Evolutionary conservation across 2,113 vertebrate species (phyloP).

Genomic region (Cromileptes altivelis): DNA sequence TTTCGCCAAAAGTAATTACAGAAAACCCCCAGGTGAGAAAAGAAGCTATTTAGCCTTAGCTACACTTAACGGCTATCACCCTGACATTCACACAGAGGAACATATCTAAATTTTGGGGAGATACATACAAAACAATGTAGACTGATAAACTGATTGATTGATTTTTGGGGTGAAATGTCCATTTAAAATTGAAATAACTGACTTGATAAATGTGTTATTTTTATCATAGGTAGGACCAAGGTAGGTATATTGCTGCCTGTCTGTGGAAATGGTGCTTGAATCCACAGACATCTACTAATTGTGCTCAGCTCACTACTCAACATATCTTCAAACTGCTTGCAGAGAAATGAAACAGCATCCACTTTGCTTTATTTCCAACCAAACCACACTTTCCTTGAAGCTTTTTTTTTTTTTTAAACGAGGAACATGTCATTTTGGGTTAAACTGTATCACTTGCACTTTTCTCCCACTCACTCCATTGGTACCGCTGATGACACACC

Average conservation of each 20-base stretch:
- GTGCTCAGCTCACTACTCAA: not conserved
- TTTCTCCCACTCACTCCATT: conserved; percentile 1
- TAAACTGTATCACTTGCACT: conserved; percentile 22
- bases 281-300: not conserved
- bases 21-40: no score
- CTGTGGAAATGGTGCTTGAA: not conserved
- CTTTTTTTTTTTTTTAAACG: not conserved
- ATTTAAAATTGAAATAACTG: not conserved
- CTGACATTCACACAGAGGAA: no score
- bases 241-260: not conserved
- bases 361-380: not conserved
- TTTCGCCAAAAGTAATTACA: no score
- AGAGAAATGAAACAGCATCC: not conserved
- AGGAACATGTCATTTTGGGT: not conserved
- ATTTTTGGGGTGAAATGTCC: no score
- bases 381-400: not conserved
- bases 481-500: not conserved
- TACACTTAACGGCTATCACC: no score
- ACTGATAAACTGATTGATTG: no score
- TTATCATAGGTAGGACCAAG: not conserved
- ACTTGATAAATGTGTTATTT: not conserved
- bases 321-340: not conserved
- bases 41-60: no score
- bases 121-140: no score
- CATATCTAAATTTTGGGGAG: no score